phyloP scores from a whole-genome alignment of 1,140 invertebrate species.

The Drosophila neocordata region DNA sequence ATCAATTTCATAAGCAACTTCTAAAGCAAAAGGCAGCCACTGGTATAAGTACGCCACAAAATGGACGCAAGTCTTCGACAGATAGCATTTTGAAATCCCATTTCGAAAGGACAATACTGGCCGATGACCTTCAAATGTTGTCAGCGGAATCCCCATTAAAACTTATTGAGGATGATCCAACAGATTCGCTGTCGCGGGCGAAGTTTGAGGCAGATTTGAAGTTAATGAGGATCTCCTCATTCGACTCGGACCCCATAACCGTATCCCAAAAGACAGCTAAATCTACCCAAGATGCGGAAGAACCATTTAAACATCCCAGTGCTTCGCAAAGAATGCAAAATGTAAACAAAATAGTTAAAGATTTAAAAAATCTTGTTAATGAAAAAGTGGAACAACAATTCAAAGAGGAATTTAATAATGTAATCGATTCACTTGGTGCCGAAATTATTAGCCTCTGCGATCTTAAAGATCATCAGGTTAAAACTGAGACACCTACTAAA shows the following conservation, averaged over 20 bases:
- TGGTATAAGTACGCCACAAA: conserved; percentile 28
- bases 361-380: conserved; percentile 8
- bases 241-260: conserved; percentile 11
- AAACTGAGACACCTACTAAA: background rate
- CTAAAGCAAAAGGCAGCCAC: conserved; percentile 46
- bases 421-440: background rate
- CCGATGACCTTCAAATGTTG: conserved; percentile 58
- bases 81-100: background rate
- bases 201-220: conserved; percentile 59
- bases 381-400: background rate
- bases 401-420: background rate
- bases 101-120: conserved; percentile 36
- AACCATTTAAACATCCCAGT: background rate
- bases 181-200: conserved; percentile 19
- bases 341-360: background rate
- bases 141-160: conserved; percentile 61
- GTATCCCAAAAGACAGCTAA: background rate
- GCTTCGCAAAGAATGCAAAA: background rate
- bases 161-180: conserved; percentile 50
- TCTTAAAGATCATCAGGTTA: background rate
- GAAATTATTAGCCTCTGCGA: background rate
- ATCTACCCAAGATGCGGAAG: background rate
- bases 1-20: conserved; percentile 54
- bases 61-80: background rate
- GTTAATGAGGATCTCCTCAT: conserved; percentile 47